Base-by-base conservation (phyloP, 2,113 vertebrate species). In the Gymnobelideus leadbeateri region DNA sequence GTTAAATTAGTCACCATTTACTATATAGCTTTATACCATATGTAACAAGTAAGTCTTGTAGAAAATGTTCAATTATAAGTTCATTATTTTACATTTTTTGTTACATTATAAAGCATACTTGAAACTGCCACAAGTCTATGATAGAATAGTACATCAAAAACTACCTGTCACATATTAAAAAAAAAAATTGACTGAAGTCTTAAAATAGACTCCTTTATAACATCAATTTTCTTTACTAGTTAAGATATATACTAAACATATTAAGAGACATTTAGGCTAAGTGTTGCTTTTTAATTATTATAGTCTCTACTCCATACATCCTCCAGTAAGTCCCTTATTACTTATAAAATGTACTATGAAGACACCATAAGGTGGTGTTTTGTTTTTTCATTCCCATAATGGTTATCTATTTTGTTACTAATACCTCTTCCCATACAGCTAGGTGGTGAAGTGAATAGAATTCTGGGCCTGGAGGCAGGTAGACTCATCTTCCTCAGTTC, bases 101-200 rank as follows among this genome's bases (percentile, higher is more conserved):
- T 91, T 94, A 93, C 90, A 52, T 50, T 26, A 28, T 50, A 77
- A 94, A 11, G 37, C 21, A 61, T 95, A 50, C 91, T 55, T 92
- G 14, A 95, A 94, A 96, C 51, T 49, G 91, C 3, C 14, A 93
- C 23, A 89, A 96, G 0, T 95, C 19, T 57, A 51, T 19, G 68
- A 90, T 90, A 91, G n/a, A 77, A n/a, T 77, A 77, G 23, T n/a
- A 90, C 8, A 28, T 90, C 28, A 90, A 95, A 92, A 52, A 77
- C 5, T 89, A 37, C 50, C 92, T 57, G 11, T 90, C 1, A 90
- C 21, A 50, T 95, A 94, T 26, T 90, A 31, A 55, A 51, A 26
- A 91, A 92, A n/a, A 31, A 95, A 94, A 93, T 0, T 93, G 95
- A 95, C 89, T 89, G 93, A 91, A 96, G 46, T 90, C 19, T 68